phyloP scores from a whole-genome alignment of 2,888 invertebrate species.

The Acrobasis suavella region DNA sequence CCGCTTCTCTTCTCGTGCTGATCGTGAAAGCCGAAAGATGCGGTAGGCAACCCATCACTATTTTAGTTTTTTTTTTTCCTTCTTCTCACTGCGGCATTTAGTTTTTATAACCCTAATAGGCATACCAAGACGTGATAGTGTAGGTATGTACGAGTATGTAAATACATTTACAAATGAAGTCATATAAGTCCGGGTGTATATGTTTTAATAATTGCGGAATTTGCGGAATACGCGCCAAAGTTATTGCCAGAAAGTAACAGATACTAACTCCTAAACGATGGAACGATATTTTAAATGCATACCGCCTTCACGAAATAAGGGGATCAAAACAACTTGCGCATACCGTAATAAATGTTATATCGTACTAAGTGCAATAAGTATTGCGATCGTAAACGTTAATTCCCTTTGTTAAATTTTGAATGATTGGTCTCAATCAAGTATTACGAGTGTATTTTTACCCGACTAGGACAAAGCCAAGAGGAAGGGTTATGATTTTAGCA shows the following conservation, averaged over 20 bases:
- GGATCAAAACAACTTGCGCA: neutral
- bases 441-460: too few relatives aligned
- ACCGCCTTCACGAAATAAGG: neutral
- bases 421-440: neutral
- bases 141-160: too few relatives aligned
- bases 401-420: neutral
- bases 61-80: too few relatives aligned
- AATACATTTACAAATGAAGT: neutral
- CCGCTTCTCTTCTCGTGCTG: too few relatives aligned
- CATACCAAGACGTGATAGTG: too few relatives aligned
- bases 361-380: neutral
- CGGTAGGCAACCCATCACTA: too few relatives aligned
- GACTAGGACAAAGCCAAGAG: too few relatives aligned
- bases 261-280: neutral
- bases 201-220: neutral
- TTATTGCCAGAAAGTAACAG: neutral
- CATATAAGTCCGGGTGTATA: neutral
- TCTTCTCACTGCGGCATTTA: too few relatives aligned
- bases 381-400: neutral
- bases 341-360: constrained; percentile 2
- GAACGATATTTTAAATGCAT: neutral
- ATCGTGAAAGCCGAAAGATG: too few relatives aligned
- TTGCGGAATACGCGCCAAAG: too few relatives aligned
- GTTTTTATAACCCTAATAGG: too few relatives aligned
- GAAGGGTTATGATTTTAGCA: too few relatives aligned